Evolutionary conservation across 2,797 vertebrate genomes (phyloP).

Genomic region (Ateles fusciceps): DNA sequence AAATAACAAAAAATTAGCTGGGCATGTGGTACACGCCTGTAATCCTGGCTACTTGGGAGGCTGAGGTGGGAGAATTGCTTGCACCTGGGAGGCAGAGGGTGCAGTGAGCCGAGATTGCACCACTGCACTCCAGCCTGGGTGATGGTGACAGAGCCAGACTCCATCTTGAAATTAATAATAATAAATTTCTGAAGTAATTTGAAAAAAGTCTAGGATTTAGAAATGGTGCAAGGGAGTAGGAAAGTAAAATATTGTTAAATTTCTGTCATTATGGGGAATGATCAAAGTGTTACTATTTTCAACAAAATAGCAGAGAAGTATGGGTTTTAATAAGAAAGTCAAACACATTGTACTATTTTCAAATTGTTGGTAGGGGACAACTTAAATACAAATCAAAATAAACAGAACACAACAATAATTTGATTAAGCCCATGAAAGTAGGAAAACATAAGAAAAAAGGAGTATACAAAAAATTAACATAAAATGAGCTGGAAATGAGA

Average conservation of each 20-base stretch:
- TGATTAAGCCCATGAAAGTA: neutral
- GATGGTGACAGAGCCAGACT: too few relatives aligned
- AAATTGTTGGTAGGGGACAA: neutral
- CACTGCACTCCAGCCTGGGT: too few relatives aligned
- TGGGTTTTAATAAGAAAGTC: neutral
- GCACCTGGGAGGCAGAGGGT: too few relatives aligned
- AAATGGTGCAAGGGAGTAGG: neutral
- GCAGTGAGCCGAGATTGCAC: too few relatives aligned
- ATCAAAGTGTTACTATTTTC: neutral
- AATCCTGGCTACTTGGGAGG: too few relatives aligned
- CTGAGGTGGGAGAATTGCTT: too few relatives aligned
- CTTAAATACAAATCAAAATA: constrained; percentile 38
- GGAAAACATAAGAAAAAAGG: neutral
- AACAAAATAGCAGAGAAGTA: neutral
- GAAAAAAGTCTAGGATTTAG: neutral
- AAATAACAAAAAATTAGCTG: too few relatives aligned
- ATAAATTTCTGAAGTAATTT: neutral
- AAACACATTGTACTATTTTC: neutral
- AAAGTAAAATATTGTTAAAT: neutral
- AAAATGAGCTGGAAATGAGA: neutral
- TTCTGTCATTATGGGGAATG: neutral
- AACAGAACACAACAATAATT: neutral
- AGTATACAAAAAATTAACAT: neutral
- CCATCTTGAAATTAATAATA: too few relatives aligned
- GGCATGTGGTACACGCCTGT: too few relatives aligned